Evolutionary conservation across 1,140 invertebrate genomes (phyloP), one percentile per base, ranked within the genome.

Genomic region (Lineus longissimus): DNA sequence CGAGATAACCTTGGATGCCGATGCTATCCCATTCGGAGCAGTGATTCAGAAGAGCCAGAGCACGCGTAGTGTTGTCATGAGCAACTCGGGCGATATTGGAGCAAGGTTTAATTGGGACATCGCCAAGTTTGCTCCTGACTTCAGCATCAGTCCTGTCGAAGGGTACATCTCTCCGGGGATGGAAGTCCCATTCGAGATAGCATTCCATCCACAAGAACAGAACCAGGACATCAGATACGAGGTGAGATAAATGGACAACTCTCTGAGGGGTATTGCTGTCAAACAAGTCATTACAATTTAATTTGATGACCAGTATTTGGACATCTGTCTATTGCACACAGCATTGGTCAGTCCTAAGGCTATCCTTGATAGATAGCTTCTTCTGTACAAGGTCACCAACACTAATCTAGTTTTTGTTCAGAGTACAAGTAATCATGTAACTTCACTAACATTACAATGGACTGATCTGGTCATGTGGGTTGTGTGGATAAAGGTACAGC

Each of bases 101-200:
- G 73, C 78, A 7, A 78, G 70, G 56, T 80, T 83, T 65, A 61
- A 64, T 13, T 83, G 81, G 81, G 79, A 83, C 68, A 58, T 71
- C 1, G 70, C 76, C n/a, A 72, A 66, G 40, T 79, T 82, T 55
- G 62, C 64, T 30, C 80, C 80, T 19, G 80, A 82, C 56, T 83
- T 83, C 63, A 70, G 70, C 13, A 80, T 83, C 29, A 65, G 55
- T 55, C 81, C 81, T 31, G 72, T 73, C 13, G 73, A 76, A 47
- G 79, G 81, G 17, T 81, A 81, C 65, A 76, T 82, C 54, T 78
- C 78, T n/a, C 72, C 80, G 25, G 80, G 78, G 15, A 81, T 77
- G 76, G 76, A 82, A 45, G 76, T 82, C 7, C 73, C 75, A 9
- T 81, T 83, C 71, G 80, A 83, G 51, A 73, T 83, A 25, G 74